Evolutionary conservation across 92 coral and sea anemone species (phyloP).

Genomic region (Micromussa lordhowensis): DNA sequence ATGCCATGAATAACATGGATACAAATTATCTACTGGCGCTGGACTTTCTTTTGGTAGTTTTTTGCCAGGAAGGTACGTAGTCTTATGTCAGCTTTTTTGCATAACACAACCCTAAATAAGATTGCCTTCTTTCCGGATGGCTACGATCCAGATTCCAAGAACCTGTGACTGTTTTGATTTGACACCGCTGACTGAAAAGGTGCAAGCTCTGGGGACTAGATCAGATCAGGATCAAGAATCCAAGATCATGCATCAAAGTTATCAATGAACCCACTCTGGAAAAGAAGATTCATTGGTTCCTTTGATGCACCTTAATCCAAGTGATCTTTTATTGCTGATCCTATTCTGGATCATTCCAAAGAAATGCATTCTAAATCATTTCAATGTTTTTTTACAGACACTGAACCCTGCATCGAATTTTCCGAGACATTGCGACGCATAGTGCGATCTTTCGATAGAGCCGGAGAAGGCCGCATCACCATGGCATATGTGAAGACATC

Average conservation of each 20-base stretch:
- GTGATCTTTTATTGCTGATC: too few species aligned
- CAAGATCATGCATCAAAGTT: too few species aligned
- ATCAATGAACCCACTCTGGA: too few species aligned
- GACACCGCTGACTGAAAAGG: too few species aligned
- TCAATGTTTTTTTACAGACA: slow-evolving; percentile 6
- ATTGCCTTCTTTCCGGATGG: too few species aligned
- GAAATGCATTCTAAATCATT: background rate
- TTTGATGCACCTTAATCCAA: too few species aligned
- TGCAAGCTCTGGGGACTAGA: too few species aligned
- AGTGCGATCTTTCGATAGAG: slow-evolving; percentile 62
- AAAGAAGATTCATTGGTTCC: too few species aligned
- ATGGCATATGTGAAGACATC: slow-evolving; percentile 52
- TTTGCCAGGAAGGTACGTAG: slow-evolving; percentile 39
- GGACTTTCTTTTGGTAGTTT: slow-evolving; percentile 33
- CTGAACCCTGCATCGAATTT: slow-evolving; percentile 50
- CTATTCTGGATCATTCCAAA: too few species aligned
- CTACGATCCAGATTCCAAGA: too few species aligned
- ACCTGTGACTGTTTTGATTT: too few species aligned
- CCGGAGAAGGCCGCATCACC: slow-evolving; percentile 10
- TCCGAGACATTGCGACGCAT: slow-evolving; percentile 56
- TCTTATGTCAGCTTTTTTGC: background rate
- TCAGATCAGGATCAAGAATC: too few species aligned
- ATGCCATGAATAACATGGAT: slow-evolving; percentile 28
- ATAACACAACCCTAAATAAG: background rate
- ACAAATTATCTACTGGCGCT: slow-evolving; percentile 27